Base-by-base conservation (phyloP, 2,113 vertebrate species). In the Aramus guarauna region DNA sequence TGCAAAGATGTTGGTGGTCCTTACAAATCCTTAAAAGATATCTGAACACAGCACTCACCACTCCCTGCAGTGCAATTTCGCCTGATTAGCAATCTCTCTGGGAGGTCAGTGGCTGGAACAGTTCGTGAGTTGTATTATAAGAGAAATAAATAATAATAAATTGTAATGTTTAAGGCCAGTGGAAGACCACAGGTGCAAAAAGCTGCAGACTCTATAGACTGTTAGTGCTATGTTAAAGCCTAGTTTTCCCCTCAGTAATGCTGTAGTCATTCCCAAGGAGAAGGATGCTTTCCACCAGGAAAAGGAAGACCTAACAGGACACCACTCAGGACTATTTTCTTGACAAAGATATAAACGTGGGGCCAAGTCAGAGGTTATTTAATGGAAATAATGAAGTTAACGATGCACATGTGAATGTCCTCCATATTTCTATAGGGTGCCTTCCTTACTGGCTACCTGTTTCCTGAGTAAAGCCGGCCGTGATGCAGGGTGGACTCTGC, bases 1-100 rank as follows among this genome's bases (percentile, higher is more conserved):
- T 43, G 48, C 76, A 91, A 81, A 96, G 66, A 91, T 91, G 80
- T 63, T 96, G 81, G 94, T 96, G 95, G 77, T 93, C 95, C 50
- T 85, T 47, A 76, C 23, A 73, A 66, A 87, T 47, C 73, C 69
- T 82, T 82, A 62, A 34, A 81, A 91, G 77, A 43, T 85, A 92
- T 15, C 55, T 62, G 89, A 95, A 87, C 69, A 41, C 48, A 91
- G 77, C 29, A 24, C 58, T 87, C 55, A 17, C 53, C 19, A 15
- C 50, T 79, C 84, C 66, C 89, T 88, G 80, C 63, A 75, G 62
- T 73, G 71, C 73, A 64, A 76, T 87, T 92, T 60, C 64, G 58
- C 59, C 71, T 82, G 80, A 90, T 85, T 87, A 92, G 62, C 52
- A 81, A 45, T 36, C 89, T 88, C 37, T 88, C 74, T 91, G 87